Evolutionary conservation across 2,797 vertebrate species (phyloP).

Genomic region (Characodon lateralis): DNA sequence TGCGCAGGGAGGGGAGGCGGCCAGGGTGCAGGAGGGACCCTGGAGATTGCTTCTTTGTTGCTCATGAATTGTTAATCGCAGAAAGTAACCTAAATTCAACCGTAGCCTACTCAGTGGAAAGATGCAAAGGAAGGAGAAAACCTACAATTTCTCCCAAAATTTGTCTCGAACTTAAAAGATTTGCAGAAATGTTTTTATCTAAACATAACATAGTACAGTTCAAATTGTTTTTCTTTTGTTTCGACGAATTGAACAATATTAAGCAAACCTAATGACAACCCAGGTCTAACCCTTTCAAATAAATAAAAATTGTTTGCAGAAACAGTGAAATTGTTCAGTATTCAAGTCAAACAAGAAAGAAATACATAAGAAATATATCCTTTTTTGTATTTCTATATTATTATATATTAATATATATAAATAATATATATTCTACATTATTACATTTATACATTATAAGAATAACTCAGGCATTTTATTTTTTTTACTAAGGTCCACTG

Average conservation of each 20-base stretch:
- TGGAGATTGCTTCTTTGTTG: constrained; percentile 36
- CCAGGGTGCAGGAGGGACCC: constrained; percentile 18
- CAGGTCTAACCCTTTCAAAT: neutral
- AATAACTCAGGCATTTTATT: neutral
- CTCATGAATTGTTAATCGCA: constrained; percentile 14
- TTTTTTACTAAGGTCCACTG: neutral
- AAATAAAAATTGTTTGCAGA: neutral
- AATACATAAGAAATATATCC: neutral
- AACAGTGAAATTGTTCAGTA: neutral
- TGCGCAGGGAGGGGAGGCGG: constrained; percentile 13
- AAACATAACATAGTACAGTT: neutral
- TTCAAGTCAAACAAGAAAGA: neutral
- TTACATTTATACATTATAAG: no score
- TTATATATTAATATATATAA: no score
- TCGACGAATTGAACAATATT: neutral
- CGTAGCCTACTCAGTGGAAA: neutral
- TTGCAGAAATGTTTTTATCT: neutral
- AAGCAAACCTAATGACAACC: neutral
- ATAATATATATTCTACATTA: no score
- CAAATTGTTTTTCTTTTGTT: neutral
- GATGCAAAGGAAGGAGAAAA: neutral
- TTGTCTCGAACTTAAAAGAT: neutral
- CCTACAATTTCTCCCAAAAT: neutral
- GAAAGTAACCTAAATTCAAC: neutral
- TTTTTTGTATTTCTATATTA: neutral